These are phyloP conservation scores for Misgurnus anguillicaudatus DNA, from an alignment of 2,113 vertebrate genomes.

Conservation along the genomic window DNA sequence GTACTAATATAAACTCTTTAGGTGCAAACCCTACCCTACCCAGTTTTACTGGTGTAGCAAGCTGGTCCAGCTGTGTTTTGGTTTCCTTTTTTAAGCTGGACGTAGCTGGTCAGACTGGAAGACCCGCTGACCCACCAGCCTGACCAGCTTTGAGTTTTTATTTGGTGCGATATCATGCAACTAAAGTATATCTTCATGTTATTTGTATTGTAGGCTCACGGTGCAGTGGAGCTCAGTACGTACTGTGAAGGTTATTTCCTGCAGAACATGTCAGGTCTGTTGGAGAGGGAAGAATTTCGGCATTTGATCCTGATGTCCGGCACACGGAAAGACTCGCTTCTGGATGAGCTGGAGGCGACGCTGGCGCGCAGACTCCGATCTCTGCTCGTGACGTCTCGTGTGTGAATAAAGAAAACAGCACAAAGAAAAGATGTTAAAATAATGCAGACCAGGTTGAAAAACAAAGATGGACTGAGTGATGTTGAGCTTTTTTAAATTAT, in stretches of 20 bases:
- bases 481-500: conserved; percentile 13
- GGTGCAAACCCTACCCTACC: too few species aligned
- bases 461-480: conserved; percentile 13
- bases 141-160: too few species aligned
- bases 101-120: too few species aligned
- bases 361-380: conserved; percentile 85
- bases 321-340: conserved; percentile 80
- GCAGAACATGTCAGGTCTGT: conserved; percentile 86
- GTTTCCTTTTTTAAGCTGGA: too few species aligned
- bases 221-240: conserved; percentile 81
- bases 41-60: too few species aligned
- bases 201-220: conserved; percentile 76
- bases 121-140: too few species aligned
- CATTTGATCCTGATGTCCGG: conserved; percentile 79
- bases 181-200: not conserved
- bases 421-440: not conserved
- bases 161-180: not conserved
- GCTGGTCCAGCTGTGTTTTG: too few species aligned
- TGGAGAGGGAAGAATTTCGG: conserved; percentile 87
- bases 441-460: not conserved
- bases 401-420: conserved; percentile 64
- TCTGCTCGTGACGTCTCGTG: conserved; percentile 83
- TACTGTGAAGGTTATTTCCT: conserved; percentile 95
- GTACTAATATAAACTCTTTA: too few species aligned
- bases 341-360: conserved; percentile 84